Conservation (phyloP, 1,140 invertebrate genomes). For the Zaprionus africanus region DNA sequence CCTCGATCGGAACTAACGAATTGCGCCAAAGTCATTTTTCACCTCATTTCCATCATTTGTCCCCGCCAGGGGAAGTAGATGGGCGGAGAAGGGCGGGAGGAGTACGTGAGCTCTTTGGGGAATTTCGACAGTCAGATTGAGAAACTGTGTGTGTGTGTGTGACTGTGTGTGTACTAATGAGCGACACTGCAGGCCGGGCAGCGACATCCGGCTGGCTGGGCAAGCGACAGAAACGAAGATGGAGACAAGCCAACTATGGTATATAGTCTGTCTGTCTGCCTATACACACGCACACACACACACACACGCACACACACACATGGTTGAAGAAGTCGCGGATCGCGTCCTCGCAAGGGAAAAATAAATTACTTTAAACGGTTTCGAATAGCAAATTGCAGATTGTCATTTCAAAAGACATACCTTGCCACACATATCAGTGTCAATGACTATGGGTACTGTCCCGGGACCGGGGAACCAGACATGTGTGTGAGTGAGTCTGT, state of each 20-base stretch:
- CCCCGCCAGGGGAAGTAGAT: not conserved
- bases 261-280: constrained; percentile 15
- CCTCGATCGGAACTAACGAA: constrained; percentile 24
- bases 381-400: constrained; percentile 79
- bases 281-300: constrained; percentile 11
- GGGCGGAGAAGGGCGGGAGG: not conserved
- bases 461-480: constrained; percentile 7
- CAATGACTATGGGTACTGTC: constrained; percentile 53
- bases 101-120: constrained; percentile 7
- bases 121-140: constrained; percentile 8
- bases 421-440: constrained; percentile 78
- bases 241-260: constrained; percentile 26
- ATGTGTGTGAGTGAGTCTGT: not conserved
- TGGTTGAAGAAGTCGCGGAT: constrained; percentile 30
- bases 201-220: constrained; percentile 31
- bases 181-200: constrained; percentile 26
- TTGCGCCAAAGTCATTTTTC: constrained; percentile 36
- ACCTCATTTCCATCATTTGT: constrained; percentile 43
- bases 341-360: constrained; percentile 53
- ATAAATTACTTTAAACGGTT: constrained; percentile 80
- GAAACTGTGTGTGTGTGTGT: not conserved
- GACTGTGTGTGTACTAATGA: constrained; percentile 24
- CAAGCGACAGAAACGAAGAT: constrained; percentile 15
- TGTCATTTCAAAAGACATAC: constrained; percentile 78
- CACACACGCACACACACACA: not conserved